These are phyloP conservation scores for Tapirus terrestris DNA, from an alignment of 2,113 vertebrate genomes.

Conservation along the genomic window DNA sequence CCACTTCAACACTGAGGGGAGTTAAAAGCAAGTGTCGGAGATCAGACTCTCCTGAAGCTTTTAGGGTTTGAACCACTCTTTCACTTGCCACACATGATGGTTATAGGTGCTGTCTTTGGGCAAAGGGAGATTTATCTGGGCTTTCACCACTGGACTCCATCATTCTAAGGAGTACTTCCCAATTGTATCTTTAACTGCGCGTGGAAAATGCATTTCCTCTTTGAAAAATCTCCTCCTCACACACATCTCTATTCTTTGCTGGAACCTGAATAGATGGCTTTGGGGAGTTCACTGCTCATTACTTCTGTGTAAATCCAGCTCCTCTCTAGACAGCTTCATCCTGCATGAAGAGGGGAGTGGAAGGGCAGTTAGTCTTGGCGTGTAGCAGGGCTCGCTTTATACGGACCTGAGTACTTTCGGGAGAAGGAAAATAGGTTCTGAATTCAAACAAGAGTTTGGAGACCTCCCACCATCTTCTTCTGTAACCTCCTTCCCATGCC, in stretches of 20 bases:
- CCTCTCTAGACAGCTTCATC: background rate
- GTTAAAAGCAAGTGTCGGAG: slow-evolving; percentile 1
- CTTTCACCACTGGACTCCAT: slow-evolving; percentile 46
- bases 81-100: background rate
- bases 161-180: slow-evolving; percentile 62
- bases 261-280: slow-evolving; percentile 47
- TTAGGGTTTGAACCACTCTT: background rate
- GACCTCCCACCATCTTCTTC: background rate
- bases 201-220: slow-evolving; percentile 53
- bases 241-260: slow-evolving; percentile 46
- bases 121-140: slow-evolving; percentile 56
- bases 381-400: background rate
- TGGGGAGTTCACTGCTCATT: background rate
- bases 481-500: background rate
- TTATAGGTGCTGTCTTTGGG: slow-evolving; percentile 20
- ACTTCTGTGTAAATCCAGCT: background rate
- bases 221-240: slow-evolving; percentile 56
- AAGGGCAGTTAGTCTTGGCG: background rate
- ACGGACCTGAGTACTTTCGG: background rate
- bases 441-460: background rate
- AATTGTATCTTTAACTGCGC: slow-evolving; percentile 38
- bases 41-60: background rate
- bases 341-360: background rate
- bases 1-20: no score
- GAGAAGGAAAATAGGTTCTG: background rate